These are phyloP conservation scores for Conops quadrifasciatus DNA, from an alignment of 2,888 invertebrate species.

Conservation along the genomic window DNA sequence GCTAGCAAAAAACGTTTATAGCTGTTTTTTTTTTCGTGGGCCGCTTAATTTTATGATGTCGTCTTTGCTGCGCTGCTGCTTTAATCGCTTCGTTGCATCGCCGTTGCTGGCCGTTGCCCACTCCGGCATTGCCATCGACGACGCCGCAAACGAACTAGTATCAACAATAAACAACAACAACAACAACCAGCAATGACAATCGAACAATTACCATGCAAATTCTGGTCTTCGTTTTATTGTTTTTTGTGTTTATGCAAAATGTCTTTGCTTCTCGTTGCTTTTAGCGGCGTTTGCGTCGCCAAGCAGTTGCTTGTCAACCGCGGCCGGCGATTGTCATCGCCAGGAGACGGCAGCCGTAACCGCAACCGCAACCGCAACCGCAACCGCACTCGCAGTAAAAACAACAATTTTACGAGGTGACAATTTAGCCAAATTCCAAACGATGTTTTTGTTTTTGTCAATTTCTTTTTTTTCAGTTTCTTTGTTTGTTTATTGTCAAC, in stretches of 20 bases:
- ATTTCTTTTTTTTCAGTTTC: constrained; percentile 6
- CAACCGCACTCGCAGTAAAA: neutral
- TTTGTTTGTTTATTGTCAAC: constrained; percentile 2
- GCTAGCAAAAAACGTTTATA: neutral
- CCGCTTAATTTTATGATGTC: neutral
- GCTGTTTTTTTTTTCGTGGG: neutral
- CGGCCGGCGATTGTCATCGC: neutral
- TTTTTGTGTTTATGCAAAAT: neutral
- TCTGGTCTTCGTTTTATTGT: neutral
- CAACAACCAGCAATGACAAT: neutral
- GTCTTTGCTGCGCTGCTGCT: neutral
- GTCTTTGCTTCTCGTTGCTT: neutral
- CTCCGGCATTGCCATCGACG: neutral
- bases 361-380: neutral
- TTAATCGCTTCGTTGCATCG: constrained; percentile 6
- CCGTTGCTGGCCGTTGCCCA: constrained; percentile 2
- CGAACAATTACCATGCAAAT: constrained; percentile 16
- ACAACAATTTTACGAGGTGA: constrained; percentile 34
- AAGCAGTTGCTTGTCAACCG: neutral
- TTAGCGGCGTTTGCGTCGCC: neutral
- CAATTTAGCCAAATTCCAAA: constrained; percentile 34
- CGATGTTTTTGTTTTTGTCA: neutral
- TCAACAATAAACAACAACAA: constrained; percentile 3
- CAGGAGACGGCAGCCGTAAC: neutral
- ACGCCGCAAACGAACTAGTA: neutral